phyloP scores from a whole-genome alignment of 1,140 invertebrate genomes.

The Heliothis virescens region DNA sequence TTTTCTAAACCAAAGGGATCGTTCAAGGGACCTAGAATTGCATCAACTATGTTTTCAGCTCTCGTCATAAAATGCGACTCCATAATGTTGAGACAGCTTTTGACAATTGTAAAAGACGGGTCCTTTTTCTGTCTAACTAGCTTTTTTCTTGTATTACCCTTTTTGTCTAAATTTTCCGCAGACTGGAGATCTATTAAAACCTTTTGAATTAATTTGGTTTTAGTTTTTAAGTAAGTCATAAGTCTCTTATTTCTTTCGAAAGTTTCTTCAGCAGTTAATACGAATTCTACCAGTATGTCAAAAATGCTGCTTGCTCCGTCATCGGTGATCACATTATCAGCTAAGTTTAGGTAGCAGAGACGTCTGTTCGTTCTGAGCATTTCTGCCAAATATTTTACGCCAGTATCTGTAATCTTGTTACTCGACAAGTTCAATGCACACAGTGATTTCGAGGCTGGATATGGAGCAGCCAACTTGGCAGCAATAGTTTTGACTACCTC shows the following conservation, averaged over 20 bases:
- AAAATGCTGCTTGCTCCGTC: slow-evolving; percentile 63
- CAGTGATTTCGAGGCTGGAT: slow-evolving; percentile 65
- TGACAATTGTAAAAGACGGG: no score
- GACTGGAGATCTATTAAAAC: background rate
- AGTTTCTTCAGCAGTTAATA: slow-evolving; percentile 28
- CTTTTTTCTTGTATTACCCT: background rate
- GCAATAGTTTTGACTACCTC: slow-evolving; percentile 60
- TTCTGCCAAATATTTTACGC: slow-evolving; percentile 62
- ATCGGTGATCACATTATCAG: slow-evolving; percentile 70
- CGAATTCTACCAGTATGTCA: slow-evolving; percentile 61
- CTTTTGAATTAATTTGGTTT: slow-evolving; percentile 44
- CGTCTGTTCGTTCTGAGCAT: slow-evolving; percentile 67
- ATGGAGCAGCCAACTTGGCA: slow-evolving; percentile 57
- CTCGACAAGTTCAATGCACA: slow-evolving; percentile 67
- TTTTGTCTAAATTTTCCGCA: background rate
- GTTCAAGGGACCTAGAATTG: no score
- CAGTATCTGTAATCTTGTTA: slow-evolving; percentile 73
- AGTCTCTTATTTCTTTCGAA: slow-evolving; percentile 43
- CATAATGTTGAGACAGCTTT: no score
- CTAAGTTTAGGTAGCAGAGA: slow-evolving; percentile 70
- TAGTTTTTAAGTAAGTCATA: slow-evolving; percentile 59
- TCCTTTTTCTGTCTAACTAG: no score
- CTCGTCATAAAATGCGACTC: no score
- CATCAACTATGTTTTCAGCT: no score
- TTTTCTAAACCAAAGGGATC: no score